Conservation (phyloP, 2,888 invertebrate genomes). For the Polymixis lichenea region DNA sequence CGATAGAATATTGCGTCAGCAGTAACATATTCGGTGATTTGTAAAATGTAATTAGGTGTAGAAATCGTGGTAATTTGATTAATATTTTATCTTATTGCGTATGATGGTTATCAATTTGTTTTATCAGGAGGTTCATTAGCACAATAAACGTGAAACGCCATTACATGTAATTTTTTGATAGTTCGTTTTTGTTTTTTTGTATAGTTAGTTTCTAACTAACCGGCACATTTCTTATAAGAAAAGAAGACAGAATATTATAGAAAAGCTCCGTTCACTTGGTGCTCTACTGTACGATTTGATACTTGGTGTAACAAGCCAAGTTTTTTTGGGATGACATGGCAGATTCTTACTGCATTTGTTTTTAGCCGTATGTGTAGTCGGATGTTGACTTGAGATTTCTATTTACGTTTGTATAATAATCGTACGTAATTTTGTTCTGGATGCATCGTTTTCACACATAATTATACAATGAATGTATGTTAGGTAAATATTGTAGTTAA, state of each 20-base stretch:
- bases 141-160: background rate
- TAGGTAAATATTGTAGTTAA: too few species aligned
- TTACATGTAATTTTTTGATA: background rate
- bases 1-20: constrained; percentile 26
- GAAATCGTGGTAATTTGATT: background rate
- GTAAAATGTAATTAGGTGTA: background rate
- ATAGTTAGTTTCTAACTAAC: background rate
- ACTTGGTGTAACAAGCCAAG: too few species aligned
- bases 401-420: background rate
- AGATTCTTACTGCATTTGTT: background rate
- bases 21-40: background rate
- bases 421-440: too few species aligned
- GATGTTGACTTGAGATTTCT: too few species aligned
- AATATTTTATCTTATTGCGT: background rate
- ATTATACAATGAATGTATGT: too few species aligned
- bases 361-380: background rate
- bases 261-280: too few species aligned
- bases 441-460: too few species aligned
- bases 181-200: too few species aligned
- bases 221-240: background rate
- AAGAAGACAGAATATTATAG: background rate
- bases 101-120: background rate
- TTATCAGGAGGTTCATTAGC: background rate
- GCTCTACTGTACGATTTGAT: too few species aligned
- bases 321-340: background rate